Percentiles rank a stretch among this genome's conserved stretches.
These are phyloP conservation scores for Dioctria rufipes DNA, from an alignment of 2,888 invertebrate genomes.

Conservation along the genomic window DNA sequence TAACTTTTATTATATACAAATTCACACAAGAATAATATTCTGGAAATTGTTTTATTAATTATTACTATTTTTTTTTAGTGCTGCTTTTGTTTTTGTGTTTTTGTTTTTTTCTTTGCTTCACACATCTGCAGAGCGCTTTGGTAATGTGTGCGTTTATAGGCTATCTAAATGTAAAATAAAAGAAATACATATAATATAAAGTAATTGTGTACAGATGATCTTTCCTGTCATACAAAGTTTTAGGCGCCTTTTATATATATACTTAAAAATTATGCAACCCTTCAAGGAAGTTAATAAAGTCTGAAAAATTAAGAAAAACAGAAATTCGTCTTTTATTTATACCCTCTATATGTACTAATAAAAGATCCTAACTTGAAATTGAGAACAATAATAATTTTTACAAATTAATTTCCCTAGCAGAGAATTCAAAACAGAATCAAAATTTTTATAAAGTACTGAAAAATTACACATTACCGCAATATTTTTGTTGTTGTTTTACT, in stretches of 20 bases:
- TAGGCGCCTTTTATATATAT: conserved; percentile 55
- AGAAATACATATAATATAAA: conserved; percentile 17
- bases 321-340: background rate
- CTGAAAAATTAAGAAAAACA: background rate
- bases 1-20: background rate
- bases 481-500: too few relatives aligned
- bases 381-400: too few relatives aligned
- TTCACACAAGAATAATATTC: background rate
- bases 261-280: conserved; percentile 54
- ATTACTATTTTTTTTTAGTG: conserved; percentile 1
- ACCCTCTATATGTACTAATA: background rate
- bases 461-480: too few relatives aligned
- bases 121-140: conserved; percentile 35
- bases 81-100: conserved; percentile 18
- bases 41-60: background rate
- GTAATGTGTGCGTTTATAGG: conserved; percentile 51
- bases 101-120: conserved; percentile 29
- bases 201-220: conserved; percentile 50
- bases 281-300: conserved; percentile 54
- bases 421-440: too few relatives aligned
- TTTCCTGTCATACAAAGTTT: conserved; percentile 41
- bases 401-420: too few relatives aligned
- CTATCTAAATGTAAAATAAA: conserved; percentile 36
- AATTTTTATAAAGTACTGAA: too few relatives aligned
- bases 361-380: too few relatives aligned